Percentiles rank a stretch among this genome's conserved stretches.
phyloP scores from a whole-genome alignment of 2,888 invertebrate species.

The Incurvaria masculella region DNA sequence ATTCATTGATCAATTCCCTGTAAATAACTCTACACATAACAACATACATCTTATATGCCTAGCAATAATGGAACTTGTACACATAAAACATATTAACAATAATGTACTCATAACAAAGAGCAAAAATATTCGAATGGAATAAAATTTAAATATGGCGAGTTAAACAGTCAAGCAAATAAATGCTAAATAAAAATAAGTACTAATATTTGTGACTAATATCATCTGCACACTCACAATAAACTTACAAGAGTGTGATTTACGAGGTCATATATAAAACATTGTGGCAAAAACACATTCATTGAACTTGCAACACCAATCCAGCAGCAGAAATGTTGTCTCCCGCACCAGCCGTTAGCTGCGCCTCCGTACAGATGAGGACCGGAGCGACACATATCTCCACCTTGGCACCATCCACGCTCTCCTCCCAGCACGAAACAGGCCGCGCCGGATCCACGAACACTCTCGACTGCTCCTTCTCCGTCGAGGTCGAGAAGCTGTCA shows the following conservation, averaged over 20 bases:
- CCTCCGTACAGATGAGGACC: constrained; percentile 78
- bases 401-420: constrained; percentile 45
- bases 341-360: constrained; percentile 79
- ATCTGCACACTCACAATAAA: constrained; percentile 22
- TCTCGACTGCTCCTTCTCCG: constrained; percentile 49
- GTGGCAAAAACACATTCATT: constrained; percentile 17
- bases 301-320: constrained; percentile 70
- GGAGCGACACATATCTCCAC: constrained; percentile 79
- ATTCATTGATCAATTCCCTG: too few relatives aligned
- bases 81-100: not conserved
- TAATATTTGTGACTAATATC: not conserved
- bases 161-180: constrained; percentile 13
- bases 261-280: not conserved
- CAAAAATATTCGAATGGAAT: constrained; percentile 4
- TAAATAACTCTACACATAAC: too few relatives aligned
- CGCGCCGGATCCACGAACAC: constrained; percentile 65
- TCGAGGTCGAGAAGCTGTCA: constrained; percentile 77
- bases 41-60: too few relatives aligned
- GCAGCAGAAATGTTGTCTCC: constrained; percentile 90
- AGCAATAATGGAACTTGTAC: not conserved
- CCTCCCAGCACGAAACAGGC: constrained; percentile 83
- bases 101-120: constrained; percentile 7
- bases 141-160: constrained; percentile 6
- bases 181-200: constrained; percentile 6
- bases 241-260: constrained; percentile 20